A percentile compares a stretch with the other conserved stretches of the same genome.
phyloP scores from a whole-genome alignment of 64 coral and sea anemone species.

The Orbicella faveolata region DNA sequence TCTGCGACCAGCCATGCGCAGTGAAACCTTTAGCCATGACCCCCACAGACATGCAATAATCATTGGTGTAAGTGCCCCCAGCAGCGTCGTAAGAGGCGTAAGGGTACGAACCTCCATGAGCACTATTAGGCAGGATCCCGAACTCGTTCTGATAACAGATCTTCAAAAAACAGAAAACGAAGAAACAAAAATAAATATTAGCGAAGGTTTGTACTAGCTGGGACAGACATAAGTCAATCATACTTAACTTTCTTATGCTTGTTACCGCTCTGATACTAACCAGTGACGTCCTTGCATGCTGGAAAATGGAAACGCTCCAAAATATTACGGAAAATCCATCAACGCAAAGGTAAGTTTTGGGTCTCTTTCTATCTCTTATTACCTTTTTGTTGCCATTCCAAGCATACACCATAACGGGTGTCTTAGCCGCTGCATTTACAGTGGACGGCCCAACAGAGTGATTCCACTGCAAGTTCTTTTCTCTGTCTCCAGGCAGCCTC shows the following conservation, averaged over 20 bases:
- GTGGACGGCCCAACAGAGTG: conserved; percentile 35
- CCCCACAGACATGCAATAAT: conserved; percentile 78
- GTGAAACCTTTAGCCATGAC: conserved; percentile 25
- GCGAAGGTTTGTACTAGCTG: too few relatives aligned
- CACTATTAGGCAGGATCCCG: conserved; percentile 33
- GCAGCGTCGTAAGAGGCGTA: background rate
- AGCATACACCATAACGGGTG: conserved; percentile 36
- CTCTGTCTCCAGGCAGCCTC: conserved; percentile 50
- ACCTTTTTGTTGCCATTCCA: conserved; percentile 66
- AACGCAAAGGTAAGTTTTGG: background rate
- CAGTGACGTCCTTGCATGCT: too few relatives aligned
- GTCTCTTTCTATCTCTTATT: background rate
- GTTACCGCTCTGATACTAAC: too few relatives aligned
- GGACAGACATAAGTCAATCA: too few relatives aligned
- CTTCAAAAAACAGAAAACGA: background rate
- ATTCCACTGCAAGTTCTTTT: conserved; percentile 53
- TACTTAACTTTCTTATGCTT: too few relatives aligned
- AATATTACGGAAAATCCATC: too few relatives aligned
- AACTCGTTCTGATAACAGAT: conserved; percentile 68
- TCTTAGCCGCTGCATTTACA: conserved; percentile 1
- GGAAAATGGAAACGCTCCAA: too few relatives aligned
- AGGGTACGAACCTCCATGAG: conserved; percentile 51
- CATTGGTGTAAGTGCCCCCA: conserved; percentile 30
- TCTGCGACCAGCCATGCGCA: conserved; percentile 61
- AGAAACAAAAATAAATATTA: background rate